Evolutionary conservation across 2,113 vertebrate species (phyloP), one percentile per base, ranked within the genome.

Genomic region (Brachypteracias leptosomus): DNA sequence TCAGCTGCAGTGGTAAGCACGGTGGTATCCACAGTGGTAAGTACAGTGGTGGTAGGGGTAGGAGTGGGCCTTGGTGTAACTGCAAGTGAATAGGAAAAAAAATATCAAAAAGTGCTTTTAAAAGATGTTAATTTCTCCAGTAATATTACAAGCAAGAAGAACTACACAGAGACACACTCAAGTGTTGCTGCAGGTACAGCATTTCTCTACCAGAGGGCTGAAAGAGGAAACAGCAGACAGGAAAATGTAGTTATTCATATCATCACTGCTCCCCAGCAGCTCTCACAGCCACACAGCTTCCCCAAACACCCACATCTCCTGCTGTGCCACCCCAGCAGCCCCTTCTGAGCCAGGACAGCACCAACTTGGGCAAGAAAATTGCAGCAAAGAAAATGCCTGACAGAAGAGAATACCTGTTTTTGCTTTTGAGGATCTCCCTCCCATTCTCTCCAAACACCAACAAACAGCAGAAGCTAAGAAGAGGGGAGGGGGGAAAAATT

Each of bases 361-460:
- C 0, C 57, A 16, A 2, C 26, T 35, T 17, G 6, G 28, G 0
- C 46, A 74, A 75, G 9, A 38, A 10, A 1, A 11, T 5, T 6
- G 33, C 33, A 58, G 8, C 31, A 2, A 13, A 42, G 6, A 35
- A 42, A 61, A 51, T 1, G 4, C 29, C 47, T 68, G 31, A 11
- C 40, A 15, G 36, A 62, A 26, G 11, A 3, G 58, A 84, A 54
- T 97, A 97, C 96, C 96, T 96, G 42, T 0, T 5, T 2, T 3
- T 35, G 0, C 0, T 62, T 13, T 77, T 13, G 97, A 93, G 35
- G 0, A 0, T 2, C 0, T 0, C 24, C 0, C 0, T 96, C 98
- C 98, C 98, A 98, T 98, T 68, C 40, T 96, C 70, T 92, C 79
- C 95, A 54, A 78, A 68, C 38, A 26, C 74, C 72, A 62, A 49